Evolutionary conservation across 37 sponge, comb jelly and placozoan genomes (phyloP).

Genomic region (Oscarella lobularis): DNA sequence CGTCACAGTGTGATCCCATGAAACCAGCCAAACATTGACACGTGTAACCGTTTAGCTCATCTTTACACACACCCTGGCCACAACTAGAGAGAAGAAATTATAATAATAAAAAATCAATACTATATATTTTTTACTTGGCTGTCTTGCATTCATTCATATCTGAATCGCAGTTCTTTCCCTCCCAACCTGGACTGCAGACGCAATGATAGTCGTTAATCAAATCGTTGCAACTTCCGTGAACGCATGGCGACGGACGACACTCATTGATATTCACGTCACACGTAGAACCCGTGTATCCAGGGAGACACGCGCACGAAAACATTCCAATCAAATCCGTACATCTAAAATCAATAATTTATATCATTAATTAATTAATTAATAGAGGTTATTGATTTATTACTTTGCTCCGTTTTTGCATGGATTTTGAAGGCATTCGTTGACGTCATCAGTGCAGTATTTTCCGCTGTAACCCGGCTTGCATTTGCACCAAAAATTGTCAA

Average conservation of each 20-base stretch:
- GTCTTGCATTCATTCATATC: neutral
- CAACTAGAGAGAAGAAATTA: neutral
- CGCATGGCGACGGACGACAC: neutral
- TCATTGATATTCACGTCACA: neutral
- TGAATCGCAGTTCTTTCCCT: neutral
- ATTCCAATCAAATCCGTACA: neutral
- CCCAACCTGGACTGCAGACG: neutral
- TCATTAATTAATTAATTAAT: no score
- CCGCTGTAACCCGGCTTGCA: conserved; percentile 3
- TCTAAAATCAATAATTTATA: neutral
- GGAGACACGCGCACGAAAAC: neutral
- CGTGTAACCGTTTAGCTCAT: neutral
- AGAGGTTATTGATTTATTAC: no score
- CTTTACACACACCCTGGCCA: neutral
- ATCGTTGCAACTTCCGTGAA: neutral
- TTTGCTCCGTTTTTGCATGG: neutral
- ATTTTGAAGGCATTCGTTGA: neutral
- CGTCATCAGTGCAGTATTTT: neutral
- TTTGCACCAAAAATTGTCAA: neutral
- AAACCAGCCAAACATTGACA: neutral
- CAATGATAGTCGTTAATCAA: neutral
- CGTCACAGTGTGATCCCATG: neutral
- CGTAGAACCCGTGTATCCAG: neutral
- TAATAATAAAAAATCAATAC: no score
- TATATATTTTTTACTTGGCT: neutral